Evolutionary conservation across 1,140 invertebrate species (phyloP).

Genomic region (Yoshiicerus persimilis): DNA sequence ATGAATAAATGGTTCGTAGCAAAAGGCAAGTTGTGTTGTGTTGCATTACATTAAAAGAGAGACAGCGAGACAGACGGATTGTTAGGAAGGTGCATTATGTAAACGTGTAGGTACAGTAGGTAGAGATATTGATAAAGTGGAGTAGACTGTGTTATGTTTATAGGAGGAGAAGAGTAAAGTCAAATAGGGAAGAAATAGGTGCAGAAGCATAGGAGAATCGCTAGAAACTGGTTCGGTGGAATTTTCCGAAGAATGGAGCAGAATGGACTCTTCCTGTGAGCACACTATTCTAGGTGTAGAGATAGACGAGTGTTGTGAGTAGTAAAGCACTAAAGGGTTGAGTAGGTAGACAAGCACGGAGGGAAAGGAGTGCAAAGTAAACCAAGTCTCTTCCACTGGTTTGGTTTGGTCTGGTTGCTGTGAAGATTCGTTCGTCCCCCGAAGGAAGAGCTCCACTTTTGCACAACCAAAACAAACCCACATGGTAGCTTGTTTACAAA

Average conservation of each 20-base stretch:
- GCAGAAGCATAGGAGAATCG: not conserved
- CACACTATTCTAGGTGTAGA: not conserved
- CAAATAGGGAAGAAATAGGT: not conserved
- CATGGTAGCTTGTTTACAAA: constrained; percentile 17
- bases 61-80: not conserved
- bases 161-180: not conserved
- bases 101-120: not conserved
- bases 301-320: not conserved
- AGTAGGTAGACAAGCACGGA: not conserved
- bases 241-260: not conserved
- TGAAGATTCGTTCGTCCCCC: not conserved
- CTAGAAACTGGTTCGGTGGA: not conserved
- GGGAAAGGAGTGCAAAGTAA: not conserved
- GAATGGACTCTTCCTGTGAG: not conserved
- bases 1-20: not conserved
- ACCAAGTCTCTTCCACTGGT: too few species aligned
- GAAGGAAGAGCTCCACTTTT: constrained; percentile 6
- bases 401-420: too few species aligned
- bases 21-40: too few species aligned
- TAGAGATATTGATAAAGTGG: not conserved
- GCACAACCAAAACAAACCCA: constrained; percentile 21
- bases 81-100: not conserved
- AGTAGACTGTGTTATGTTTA: not conserved
- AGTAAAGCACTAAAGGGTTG: not conserved
- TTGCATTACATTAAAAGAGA: not conserved